Evolutionary conservation across 1,140 invertebrate genomes (phyloP).

Genomic region (Orius insidiosus): DNA sequence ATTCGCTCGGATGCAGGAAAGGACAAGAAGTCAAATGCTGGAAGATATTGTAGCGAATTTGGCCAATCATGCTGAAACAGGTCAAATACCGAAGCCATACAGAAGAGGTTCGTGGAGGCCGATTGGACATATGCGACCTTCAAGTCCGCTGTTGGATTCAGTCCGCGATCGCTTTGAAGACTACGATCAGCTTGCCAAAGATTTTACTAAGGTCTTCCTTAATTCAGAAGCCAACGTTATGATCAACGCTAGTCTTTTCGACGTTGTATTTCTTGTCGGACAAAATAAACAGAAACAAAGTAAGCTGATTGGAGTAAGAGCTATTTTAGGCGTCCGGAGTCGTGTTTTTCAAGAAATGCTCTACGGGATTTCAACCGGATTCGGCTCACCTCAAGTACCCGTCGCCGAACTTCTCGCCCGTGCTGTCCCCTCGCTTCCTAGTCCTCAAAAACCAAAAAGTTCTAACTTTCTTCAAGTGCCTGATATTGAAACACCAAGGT

Average conservation of each 20-base stretch:
- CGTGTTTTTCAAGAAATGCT: slow-evolving; percentile 83
- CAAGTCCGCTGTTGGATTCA: slow-evolving; percentile 77
- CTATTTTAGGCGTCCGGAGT: slow-evolving; percentile 77
- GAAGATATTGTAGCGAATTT: slow-evolving; percentile 88
- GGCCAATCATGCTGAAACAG: slow-evolving; percentile 84
- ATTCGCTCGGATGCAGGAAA: slow-evolving; percentile 86
- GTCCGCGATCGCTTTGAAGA: slow-evolving; percentile 85
- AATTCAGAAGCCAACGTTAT: slow-evolving; percentile 53
- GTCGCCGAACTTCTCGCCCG: slow-evolving; percentile 71
- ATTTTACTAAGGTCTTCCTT: slow-evolving; percentile 78
- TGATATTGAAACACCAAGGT: slow-evolving; percentile 45
- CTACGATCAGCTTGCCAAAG: slow-evolving; percentile 82
- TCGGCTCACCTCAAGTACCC: slow-evolving; percentile 81
- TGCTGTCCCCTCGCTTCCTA: slow-evolving; percentile 65
- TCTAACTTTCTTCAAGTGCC: slow-evolving; percentile 82
- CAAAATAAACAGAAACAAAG: slow-evolving; percentile 74
- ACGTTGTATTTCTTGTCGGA: slow-evolving; percentile 79
- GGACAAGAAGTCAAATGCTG: slow-evolving; percentile 76
- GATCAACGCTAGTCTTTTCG: slow-evolving; percentile 63
- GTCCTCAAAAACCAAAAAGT: slow-evolving; percentile 72
- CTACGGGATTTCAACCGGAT: slow-evolving; percentile 82
- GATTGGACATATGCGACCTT: slow-evolving; percentile 86
- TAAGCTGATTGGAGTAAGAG: slow-evolving; percentile 66
- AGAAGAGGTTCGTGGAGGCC: slow-evolving; percentile 78
- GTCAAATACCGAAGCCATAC: slow-evolving; percentile 89